Evolutionary conservation across 1,140 invertebrate genomes (phyloP).

Genomic region (Bombus difficillimus): DNA sequence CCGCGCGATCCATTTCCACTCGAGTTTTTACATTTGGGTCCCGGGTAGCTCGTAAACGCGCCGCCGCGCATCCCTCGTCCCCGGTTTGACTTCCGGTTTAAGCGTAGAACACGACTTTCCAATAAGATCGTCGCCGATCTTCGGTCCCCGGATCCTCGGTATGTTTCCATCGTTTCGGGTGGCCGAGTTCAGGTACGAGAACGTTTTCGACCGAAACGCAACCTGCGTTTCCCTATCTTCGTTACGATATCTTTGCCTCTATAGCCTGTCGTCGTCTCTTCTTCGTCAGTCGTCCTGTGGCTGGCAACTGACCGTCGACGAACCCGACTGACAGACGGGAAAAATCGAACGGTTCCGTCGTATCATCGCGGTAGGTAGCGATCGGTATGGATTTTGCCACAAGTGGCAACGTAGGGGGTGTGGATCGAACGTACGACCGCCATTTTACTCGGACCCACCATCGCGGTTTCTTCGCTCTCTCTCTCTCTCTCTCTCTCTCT

Average conservation of each 20-base stretch:
- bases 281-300: no score
- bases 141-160: conserved; percentile 35
- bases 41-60: background rate
- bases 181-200: conserved; percentile 58
- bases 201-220: conserved; percentile 61
- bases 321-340: no score
- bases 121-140: conserved; percentile 72
- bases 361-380: background rate
- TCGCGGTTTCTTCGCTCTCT: conserved; percentile 57
- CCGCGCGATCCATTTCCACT: background rate
- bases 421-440: conserved; percentile 28
- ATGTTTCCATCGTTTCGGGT: background rate
- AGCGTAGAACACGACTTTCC: conserved; percentile 77
- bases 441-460: conserved; percentile 71
- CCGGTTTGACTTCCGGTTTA: conserved; percentile 75
- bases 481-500: conserved; percentile 42
- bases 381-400: background rate
- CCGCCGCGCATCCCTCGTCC: background rate
- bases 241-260: background rate
- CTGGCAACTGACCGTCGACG: no score
- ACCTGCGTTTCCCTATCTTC: conserved; percentile 64
- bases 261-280: background rate
- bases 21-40: background rate
- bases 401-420: background rate
- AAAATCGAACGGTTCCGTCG: background rate